Base-by-base conservation (phyloP, 2,113 vertebrate genomes). In the Trochalopteron elliotii region DNA sequence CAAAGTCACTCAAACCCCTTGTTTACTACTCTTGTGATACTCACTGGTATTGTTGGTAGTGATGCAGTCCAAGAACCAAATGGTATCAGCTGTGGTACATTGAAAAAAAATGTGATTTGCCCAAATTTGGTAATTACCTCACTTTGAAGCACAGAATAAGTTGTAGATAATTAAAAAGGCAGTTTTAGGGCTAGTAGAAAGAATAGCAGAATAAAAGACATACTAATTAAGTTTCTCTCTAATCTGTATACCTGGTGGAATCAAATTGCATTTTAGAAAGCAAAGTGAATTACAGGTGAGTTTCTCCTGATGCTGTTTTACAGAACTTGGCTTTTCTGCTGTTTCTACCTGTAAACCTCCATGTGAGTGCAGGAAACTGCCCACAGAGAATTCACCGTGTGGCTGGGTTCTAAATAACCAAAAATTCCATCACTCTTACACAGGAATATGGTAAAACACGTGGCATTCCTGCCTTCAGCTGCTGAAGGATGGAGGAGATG, bases 351-450 rank as follows among this genome's bases (percentile, higher is more conserved):
- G 1, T 21, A 42, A 33, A 52, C 14, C 9, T 75, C 44, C 52
- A 7, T 0, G 3, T 33, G 42, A 57, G 21, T 19, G 11, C 39
- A 59, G 69, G 16, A 30, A 89, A 18, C 35, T 56, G 53, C 53
- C 61, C 53, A 10, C 10, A 56, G n/a, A 72, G 44, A 21, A 42
- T 59, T 63, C 10, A 10, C 16, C 59, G 45, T 0, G 0, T 53
- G 55, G 16, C 42, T 50, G 61, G 53, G 68, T 23, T 59, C 56
- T 78, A 64, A 83, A 63, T 57, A 83, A 39, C 31, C 2, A 2
- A 21, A 69, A 52, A 20, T 47, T 22, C 44, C 60, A 27, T 44
- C 39, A 23, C 11, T 64, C 8, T 31, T 42, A 2, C 35, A 22
- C 15, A 64, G 61, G 31, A 65, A 22, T 63, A 30, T 80, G 55